Percentiles rank a stretch among this genome's conserved stretches.
These are phyloP conservation scores for Myodes glareolus DNA, from an alignment of 2,113 vertebrate genomes.

Conservation along the genomic window DNA sequence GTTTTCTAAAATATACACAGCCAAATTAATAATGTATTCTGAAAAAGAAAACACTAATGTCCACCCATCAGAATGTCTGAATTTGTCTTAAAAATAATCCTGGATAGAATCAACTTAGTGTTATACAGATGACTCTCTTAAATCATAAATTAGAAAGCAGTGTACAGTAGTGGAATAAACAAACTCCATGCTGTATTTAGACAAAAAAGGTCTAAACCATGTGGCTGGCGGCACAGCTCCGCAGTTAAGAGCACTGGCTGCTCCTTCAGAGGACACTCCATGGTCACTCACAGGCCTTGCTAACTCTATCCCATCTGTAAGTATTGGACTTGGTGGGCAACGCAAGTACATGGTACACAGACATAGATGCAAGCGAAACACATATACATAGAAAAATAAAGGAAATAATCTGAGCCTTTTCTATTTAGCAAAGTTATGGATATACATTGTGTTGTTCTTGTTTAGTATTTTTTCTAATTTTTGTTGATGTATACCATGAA, in stretches of 20 bases:
- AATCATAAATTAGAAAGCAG: neutral
- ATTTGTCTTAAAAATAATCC: neutral
- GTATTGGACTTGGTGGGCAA: neutral
- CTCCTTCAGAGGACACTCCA: neutral
- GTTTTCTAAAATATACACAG: neutral
- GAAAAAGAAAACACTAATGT: neutral
- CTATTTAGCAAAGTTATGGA: neutral
- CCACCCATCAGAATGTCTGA: neutral
- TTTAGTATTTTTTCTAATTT: neutral
- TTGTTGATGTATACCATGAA: too few species aligned
- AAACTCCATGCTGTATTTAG: too few species aligned
- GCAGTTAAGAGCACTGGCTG: neutral
- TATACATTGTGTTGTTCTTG: neutral
- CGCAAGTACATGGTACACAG: neutral
- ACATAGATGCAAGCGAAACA: neutral
- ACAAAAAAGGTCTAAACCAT: neutral
- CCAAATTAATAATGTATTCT: neutral
- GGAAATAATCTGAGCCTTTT: too few species aligned
- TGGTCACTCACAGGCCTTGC: fast-evolving
- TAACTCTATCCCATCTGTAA: neutral
- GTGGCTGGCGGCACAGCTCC: neutral
- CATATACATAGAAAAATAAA: too few species aligned
- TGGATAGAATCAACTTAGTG: neutral
- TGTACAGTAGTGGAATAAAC: too few species aligned
- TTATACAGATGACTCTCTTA: neutral